Conservation (phyloP, 2,888 invertebrate genomes). For the Campaea margaritaria region DNA sequence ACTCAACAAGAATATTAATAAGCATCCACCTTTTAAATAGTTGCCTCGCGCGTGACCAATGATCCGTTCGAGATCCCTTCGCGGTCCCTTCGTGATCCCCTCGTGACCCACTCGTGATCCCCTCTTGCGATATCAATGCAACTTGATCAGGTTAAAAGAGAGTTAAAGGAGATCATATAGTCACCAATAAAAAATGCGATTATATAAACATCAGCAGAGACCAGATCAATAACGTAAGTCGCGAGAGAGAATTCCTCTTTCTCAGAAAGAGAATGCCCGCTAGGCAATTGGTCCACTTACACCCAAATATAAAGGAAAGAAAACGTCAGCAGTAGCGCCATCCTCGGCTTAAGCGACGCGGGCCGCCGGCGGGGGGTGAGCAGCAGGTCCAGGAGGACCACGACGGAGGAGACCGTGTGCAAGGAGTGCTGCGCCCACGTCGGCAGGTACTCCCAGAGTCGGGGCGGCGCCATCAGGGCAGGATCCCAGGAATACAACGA, state of each 20-base stretch:
- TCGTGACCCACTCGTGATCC: too few relatives aligned
- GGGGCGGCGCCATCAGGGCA: constrained; percentile 48
- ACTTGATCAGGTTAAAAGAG: too few relatives aligned
- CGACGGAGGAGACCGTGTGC: constrained; percentile 54
- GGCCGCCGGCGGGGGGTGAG: constrained; percentile 57
- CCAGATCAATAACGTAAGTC: neutral
- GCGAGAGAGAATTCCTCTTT: neutral
- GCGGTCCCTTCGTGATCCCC: too few relatives aligned
- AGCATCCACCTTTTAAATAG: too few relatives aligned
- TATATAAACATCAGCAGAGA: too few relatives aligned
- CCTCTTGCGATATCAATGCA: too few relatives aligned
- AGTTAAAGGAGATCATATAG: too few relatives aligned
- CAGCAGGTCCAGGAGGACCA: constrained; percentile 52
- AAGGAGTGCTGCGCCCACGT: constrained; percentile 60
- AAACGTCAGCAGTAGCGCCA: constrained; percentile 45
- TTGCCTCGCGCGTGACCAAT: too few relatives aligned
- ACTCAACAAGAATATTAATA: too few relatives aligned
- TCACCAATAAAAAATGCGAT: too few relatives aligned
- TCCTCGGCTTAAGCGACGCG: constrained; percentile 41
- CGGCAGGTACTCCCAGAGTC: constrained; percentile 53
- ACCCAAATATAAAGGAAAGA: constrained; percentile 43
- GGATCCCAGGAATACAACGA: constrained; percentile 46
- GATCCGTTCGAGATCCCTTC: too few relatives aligned
- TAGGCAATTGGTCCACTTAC: constrained; percentile 49
- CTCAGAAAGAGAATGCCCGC: neutral